Evolutionary conservation across 2,797 vertebrate genomes (phyloP), one percentile per base, ranked within the genome.

Genomic region (Bradypodion pumilum): DNA sequence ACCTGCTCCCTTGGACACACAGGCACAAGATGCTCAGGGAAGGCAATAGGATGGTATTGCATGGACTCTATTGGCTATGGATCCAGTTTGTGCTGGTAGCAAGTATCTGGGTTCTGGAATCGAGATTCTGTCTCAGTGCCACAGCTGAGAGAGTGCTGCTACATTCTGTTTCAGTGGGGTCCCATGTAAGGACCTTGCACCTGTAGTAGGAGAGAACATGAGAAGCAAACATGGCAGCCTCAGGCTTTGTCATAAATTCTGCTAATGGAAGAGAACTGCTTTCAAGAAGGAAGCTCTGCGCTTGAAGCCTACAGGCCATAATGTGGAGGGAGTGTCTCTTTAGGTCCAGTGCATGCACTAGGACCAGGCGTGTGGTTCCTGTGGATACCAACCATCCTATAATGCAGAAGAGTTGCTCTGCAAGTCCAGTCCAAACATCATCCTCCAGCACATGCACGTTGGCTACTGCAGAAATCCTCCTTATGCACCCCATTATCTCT

Each of bases 1-100:
- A 90, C 91, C 89, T 60, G 37, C 86, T 91, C 88, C 90, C 92
- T 80, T 89, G 88, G 85, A 91, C 89, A 90, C 49, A 74, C 82
- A 88, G 37, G 52, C 78, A 69, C 85, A 89, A 89, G 83, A 76
- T 92, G 89, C 89, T 93, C 91, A 87, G 86, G 91, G 92, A 92
- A 89, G 74, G 92, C 89, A 90, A 89, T 90, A 86, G 86, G 86
- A 83, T 89, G 90, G 92, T 90, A 85, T 89, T 27, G 73, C 90
- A 86, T 91, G 87, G 87, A 89, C 90, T 70, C 87, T 65, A 87
- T 90, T 89, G 87, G 29, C 82, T 86, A 77, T 89, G 91, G 81
- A 91, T 89, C 69, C 80, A 85, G 82, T 83, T 79, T 88, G 74
- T 73, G 78, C 89, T 85, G 79, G 62, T 90, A 88, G 32, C 42